Percentiles rank a stretch among this genome's conserved stretches.
Conservation (phyloP, 2,797 vertebrate species). For the Sphaeramia orbicularis region DNA sequence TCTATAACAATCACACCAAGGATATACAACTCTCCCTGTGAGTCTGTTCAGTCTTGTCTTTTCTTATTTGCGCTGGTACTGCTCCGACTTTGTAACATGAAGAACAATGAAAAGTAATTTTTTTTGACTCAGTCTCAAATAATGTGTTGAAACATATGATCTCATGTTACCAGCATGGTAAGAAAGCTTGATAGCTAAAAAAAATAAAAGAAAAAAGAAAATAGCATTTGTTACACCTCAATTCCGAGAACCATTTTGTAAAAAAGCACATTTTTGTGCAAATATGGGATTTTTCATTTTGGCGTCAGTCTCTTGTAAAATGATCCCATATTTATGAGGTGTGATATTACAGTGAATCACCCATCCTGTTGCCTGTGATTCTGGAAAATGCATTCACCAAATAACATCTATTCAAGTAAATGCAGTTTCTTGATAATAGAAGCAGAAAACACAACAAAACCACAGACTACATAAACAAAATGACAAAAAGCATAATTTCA, state of each 20-base stretch:
- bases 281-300: constrained; percentile 13
- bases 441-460: constrained; percentile 1
- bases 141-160: constrained; percentile 2
- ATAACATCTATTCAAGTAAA: not conserved
- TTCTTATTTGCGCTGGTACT: not conserved
- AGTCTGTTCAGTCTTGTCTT: not conserved
- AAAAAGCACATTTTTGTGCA: not conserved
- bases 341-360: constrained; percentile 1
- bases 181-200: too few species aligned
- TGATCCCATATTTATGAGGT: constrained; percentile 3
- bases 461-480: not conserved
- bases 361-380: constrained; percentile 1
- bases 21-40: not conserved
- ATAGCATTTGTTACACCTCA: not conserved
- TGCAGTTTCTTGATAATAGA: constrained; percentile 5
- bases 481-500: not conserved
- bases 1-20: constrained; percentile 36
- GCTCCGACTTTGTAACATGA: constrained; percentile 2
- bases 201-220: too few species aligned
- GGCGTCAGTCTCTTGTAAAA: constrained; percentile 8
- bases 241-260: constrained; percentile 9
- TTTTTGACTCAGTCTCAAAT: constrained; percentile 1
- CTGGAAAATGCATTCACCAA: constrained; percentile 9
- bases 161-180: not conserved
- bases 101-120: too few species aligned